Evolutionary conservation across 2,113 vertebrate species (phyloP).

Genomic region (Osmerus eperlanus): DNA sequence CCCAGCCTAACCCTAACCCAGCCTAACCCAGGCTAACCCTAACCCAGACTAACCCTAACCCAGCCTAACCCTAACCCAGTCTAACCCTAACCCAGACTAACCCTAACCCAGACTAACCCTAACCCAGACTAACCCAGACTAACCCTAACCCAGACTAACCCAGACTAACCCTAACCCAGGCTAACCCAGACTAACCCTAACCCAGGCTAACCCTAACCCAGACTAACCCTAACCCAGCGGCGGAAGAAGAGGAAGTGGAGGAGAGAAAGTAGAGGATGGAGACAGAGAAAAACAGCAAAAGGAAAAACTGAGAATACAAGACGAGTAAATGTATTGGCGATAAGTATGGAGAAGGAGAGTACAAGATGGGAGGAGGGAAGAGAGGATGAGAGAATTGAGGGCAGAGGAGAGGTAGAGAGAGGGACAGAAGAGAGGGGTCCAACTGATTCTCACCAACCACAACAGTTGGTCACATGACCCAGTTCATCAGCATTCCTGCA

Average conservation of each 20-base stretch:
- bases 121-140: too few species aligned
- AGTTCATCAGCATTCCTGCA: background rate
- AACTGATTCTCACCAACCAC: background rate
- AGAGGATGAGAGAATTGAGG: constrained; percentile 13
- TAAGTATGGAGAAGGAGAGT: background rate
- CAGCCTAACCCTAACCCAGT: too few species aligned
- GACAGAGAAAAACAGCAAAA: background rate
- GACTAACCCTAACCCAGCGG: too few species aligned
- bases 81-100: too few species aligned
- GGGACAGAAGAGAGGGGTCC: background rate
- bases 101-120: too few species aligned
- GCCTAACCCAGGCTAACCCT: too few species aligned
- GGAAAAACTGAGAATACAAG: background rate
- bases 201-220: too few species aligned
- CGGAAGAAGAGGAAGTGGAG: background rate
- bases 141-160: too few species aligned
- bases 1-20: too few species aligned
- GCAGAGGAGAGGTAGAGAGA: constrained; percentile 40
- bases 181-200: too few species aligned
- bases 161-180: too few species aligned
- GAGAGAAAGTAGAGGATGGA: background rate
- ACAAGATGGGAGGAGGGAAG: background rate
- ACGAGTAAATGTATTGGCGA: background rate
- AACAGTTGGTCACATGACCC: background rate
- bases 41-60: too few species aligned